A percentile compares a stretch with the other conserved stretches of the same genome.
Evolutionary conservation across 2,888 invertebrate genomes (phyloP).

Genomic region (Pecten maximus): DNA sequence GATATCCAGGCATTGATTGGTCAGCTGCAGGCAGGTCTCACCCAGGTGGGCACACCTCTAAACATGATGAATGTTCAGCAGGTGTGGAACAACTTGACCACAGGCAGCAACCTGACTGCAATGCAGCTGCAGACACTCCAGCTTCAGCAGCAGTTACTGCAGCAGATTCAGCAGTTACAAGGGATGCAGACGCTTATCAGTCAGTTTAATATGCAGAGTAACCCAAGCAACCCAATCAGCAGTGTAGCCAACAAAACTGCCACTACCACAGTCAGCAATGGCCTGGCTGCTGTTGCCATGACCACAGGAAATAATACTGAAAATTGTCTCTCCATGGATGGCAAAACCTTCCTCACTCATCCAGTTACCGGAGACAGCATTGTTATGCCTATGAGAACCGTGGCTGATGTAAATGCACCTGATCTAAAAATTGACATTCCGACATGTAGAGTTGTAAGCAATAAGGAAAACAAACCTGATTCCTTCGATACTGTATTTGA

Average conservation of each 20-base stretch:
- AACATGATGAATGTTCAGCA: constrained; percentile 70
- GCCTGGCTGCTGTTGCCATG: constrained; percentile 36
- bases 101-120: constrained; percentile 68
- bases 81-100: constrained; percentile 62
- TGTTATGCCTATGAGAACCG: background rate
- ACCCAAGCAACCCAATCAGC: constrained; percentile 46
- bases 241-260: constrained; percentile 44
- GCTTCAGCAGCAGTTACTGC: constrained; percentile 72
- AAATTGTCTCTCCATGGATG: background rate
- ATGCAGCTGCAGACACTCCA: constrained; percentile 74
- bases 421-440: background rate
- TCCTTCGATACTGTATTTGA: background rate
- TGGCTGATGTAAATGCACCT: background rate
- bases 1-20: constrained; percentile 42
- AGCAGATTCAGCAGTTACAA: constrained; percentile 75
- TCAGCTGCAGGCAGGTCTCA: constrained; percentile 47
- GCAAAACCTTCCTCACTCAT: background rate
- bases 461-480: background rate
- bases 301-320: constrained; percentile 37
- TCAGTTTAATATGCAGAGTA: constrained; percentile 68
- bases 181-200: constrained; percentile 73
- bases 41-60: constrained; percentile 55
- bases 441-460: background rate
- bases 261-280: background rate
- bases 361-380: background rate